Base-by-base conservation (phyloP, 2,888 invertebrate genomes). In the Hyposoter dolosus region DNA sequence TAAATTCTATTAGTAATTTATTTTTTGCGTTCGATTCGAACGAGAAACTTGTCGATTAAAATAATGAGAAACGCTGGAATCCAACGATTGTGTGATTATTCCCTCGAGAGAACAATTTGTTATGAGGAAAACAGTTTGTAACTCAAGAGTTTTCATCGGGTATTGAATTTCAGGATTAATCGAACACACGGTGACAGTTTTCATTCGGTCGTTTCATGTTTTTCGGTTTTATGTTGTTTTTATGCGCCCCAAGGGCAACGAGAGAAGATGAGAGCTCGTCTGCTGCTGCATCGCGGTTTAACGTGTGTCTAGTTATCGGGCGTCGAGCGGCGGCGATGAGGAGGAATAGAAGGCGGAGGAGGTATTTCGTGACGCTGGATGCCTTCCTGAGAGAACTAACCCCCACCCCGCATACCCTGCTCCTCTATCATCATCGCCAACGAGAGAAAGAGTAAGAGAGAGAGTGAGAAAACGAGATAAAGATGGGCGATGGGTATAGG, bases 401-500 rank as follows among this genome's bases (percentile, higher is more conserved):
- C 75, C 43, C 66, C 80, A 50, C 60, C 40, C 43, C 60, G 23
- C 60, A 68, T 50, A 82, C 84, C 87, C 86, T 83, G 83, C 83
- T 85, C 75, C 86, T 84, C 83, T 78, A 47, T 84, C 80, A 82
- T 82, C 82, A 76, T 60, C 72, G 47, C 66, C 66, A 60, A 60
- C 84, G 50, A 87, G 86, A 84, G 88, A 75, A 84, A 53, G 86
- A 87, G 84, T 5, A 85, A 87, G 83, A 85, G 84, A 72, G 74
- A 84, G 74, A 84, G 77, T 63, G 77, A 82, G 82, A 66, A 35
- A 50, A 19, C 40, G 28, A 56, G 63, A 60, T 47, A 75, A 76
- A 47, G 86, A 84, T 65, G 86, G 89, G 88, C 86, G 88, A 85
- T 75, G 81, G 81, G 72, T 81, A 60, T 43, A 75, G 91, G 91